Percentiles rank a stretch among this genome's conserved stretches.
Conservation (phyloP, 2,888 invertebrate genomes). For the Noctua comes region DNA sequence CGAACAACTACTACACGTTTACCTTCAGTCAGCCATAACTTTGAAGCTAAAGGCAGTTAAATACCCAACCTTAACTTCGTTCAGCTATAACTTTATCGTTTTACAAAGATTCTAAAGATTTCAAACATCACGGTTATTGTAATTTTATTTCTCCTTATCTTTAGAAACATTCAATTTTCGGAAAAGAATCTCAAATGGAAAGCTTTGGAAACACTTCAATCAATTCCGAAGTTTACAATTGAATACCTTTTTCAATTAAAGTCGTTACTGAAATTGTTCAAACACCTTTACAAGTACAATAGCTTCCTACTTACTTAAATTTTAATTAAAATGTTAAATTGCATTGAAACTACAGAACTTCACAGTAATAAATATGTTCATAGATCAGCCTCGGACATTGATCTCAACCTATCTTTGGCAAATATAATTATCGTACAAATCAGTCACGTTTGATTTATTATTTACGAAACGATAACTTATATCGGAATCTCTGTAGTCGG, state of each 20-base stretch:
- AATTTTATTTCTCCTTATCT: neutral
- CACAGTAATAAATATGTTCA: neutral
- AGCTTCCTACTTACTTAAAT: neutral
- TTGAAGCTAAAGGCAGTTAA: neutral
- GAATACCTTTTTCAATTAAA: neutral
- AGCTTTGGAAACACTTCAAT: neutral
- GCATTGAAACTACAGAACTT: neutral
- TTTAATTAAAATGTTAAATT: too few relatives aligned
- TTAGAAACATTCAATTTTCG: neutral
- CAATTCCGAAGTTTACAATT: neutral
- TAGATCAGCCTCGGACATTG: neutral
- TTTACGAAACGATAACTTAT: neutral
- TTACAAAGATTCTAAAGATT: neutral
- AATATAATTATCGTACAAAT: constrained; percentile 4
- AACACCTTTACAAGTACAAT: too few relatives aligned
- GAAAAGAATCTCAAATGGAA: neutral
- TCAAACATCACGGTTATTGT: neutral
- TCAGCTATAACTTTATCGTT: neutral
- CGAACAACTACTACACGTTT: constrained; percentile 38
- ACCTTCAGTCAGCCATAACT: constrained; percentile 48
- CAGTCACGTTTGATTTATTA: neutral
- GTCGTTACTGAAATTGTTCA: neutral
- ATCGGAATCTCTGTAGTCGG: neutral
- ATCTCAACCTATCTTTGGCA: neutral
- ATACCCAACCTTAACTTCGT: neutral